Percentiles rank a stretch among this genome's conserved stretches.
Conservation (phyloP, 2,888 invertebrate species). For the Alentia gelatinosa region DNA sequence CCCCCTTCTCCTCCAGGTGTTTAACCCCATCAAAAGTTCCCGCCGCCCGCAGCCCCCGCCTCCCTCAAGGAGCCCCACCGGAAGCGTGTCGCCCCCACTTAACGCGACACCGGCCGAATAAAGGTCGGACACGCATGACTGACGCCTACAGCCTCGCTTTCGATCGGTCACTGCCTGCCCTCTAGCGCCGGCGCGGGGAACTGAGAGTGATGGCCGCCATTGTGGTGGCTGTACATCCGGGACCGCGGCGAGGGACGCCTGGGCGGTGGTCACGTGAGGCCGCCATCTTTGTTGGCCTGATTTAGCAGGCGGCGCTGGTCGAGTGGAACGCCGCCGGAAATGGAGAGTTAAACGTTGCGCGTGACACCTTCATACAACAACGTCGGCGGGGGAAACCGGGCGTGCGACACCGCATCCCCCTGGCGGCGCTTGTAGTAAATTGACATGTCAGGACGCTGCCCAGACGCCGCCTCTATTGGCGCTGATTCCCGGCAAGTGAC, state of each 20-base stretch:
- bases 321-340: not conserved
- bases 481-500: not conserved
- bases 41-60: not conserved
- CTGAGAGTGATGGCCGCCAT: not conserved
- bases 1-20: not conserved
- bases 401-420: constrained; percentile 1
- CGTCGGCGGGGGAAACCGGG: not conserved
- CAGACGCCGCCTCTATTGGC: not conserved
- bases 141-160: not conserved
- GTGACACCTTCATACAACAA: not conserved
- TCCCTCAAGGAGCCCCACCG: not conserved
- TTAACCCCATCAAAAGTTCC: not conserved
- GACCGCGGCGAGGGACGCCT: not conserved
- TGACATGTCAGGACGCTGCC: not conserved
- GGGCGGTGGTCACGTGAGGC: constrained; percentile 6
- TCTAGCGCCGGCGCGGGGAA: not conserved
- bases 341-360: not conserved
- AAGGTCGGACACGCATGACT: not conserved
- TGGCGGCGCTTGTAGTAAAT: not conserved
- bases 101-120: not conserved
- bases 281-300: not conserved
- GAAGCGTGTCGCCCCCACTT: not conserved
- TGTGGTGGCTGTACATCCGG: not conserved
- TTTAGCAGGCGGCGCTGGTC: not conserved
- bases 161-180: constrained; percentile 8